phyloP scores from a whole-genome alignment of 2,888 invertebrate species.

The Molanna angustata region DNA sequence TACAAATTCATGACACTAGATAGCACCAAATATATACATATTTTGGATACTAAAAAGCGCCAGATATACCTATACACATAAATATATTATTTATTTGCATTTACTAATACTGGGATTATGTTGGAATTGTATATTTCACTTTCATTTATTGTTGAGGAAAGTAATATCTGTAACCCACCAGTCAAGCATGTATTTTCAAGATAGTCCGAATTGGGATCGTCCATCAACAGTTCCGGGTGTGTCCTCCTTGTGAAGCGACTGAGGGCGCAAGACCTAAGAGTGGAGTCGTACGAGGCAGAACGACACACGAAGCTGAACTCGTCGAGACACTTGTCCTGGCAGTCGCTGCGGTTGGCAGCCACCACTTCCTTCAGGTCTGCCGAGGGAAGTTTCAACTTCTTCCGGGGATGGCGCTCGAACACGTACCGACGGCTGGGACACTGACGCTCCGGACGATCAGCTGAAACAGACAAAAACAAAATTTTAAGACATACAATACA shows the following conservation, averaged over 20 bases:
- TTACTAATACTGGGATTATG: too few relatives aligned
- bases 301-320: constrained; percentile 88
- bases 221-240: constrained; percentile 79
- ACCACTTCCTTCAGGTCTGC: constrained; percentile 83
- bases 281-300: constrained; percentile 79
- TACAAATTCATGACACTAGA: too few relatives aligned
- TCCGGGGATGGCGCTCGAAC: constrained; percentile 83
- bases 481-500: too few relatives aligned
- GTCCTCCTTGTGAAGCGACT: constrained; percentile 82
- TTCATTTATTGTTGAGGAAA: too few relatives aligned
- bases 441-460: constrained; percentile 82
- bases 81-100: too few relatives aligned
- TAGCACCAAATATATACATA: too few relatives aligned
- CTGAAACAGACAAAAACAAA: constrained; percentile 49
- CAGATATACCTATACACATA: too few relatives aligned
- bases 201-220: constrained; percentile 85
- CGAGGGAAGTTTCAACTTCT: constrained; percentile 75
- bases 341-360: constrained; percentile 82
- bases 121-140: too few relatives aligned
- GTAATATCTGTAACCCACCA: too few relatives aligned
- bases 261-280: constrained; percentile 73
- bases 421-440: constrained; percentile 86
- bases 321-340: constrained; percentile 85
- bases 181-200: constrained; percentile 88
- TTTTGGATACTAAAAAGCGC: too few relatives aligned